Conservation (phyloP, 2,888 invertebrate genomes). For the Euphydryas editha region DNA sequence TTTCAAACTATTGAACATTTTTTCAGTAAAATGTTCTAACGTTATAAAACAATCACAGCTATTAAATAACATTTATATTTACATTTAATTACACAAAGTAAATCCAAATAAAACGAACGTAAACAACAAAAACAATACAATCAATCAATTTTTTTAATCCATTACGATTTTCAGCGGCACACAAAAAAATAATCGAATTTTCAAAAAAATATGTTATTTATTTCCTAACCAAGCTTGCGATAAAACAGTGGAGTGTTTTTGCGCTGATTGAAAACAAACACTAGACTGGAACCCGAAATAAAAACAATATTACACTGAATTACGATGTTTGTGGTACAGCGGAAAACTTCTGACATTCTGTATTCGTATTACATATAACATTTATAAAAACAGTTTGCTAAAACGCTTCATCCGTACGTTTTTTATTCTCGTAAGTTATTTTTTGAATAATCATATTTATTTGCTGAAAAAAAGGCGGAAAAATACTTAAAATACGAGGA, state of each 20-base stretch:
- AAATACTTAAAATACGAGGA: too few relatives aligned
- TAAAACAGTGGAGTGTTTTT: slow-evolving; percentile 10
- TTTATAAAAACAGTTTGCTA: too few relatives aligned
- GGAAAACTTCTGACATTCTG: background rate
- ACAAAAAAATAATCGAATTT: slow-evolving; percentile 3
- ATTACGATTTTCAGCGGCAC: slow-evolving; percentile 6
- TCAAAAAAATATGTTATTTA: slow-evolving; percentile 11
- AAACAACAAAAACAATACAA: slow-evolving; percentile 3
- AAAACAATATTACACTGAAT: slow-evolving; percentile 15
- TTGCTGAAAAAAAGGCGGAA: too few relatives aligned
- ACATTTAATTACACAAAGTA: background rate
- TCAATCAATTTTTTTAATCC: slow-evolving; percentile 1
- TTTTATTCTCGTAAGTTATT: too few relatives aligned
- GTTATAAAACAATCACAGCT: too few relatives aligned
- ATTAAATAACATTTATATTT: slow-evolving; percentile 2
- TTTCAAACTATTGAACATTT: too few relatives aligned
- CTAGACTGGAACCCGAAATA: slow-evolving; percentile 2
- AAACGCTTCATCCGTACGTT: too few relatives aligned
- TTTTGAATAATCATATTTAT: too few relatives aligned
- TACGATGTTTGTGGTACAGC: background rate
- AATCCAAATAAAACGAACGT: background rate
- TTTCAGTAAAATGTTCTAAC: too few relatives aligned
- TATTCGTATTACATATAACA: background rate
- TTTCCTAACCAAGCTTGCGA: slow-evolving; percentile 4
- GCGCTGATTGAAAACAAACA: slow-evolving; percentile 29